phyloP scores from a whole-genome alignment of 2,888 invertebrate species.

The Minunthozetes semirufus region DNA sequence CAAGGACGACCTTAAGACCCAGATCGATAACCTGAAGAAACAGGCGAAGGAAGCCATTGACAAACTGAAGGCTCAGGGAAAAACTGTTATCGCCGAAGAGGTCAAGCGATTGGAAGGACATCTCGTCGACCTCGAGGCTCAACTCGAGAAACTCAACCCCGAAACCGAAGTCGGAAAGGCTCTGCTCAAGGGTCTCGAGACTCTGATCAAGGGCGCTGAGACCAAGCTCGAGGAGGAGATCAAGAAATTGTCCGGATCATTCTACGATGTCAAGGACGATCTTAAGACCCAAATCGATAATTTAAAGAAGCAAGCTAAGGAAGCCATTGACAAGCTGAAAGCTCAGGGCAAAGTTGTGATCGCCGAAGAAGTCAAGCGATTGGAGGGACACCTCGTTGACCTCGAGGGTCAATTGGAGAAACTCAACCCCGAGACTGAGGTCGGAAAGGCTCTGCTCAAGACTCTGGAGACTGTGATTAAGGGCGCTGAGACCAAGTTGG shows the following conservation, averaged over 20 bases:
- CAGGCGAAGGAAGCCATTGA: too few relatives aligned
- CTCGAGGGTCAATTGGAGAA: background rate
- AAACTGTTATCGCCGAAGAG: too few relatives aligned
- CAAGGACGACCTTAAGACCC: background rate
- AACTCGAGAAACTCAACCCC: background rate
- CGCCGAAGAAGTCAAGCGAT: background rate
- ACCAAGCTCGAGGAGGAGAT: background rate
- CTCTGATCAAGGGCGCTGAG: background rate
- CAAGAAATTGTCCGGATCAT: constrained; percentile 15
- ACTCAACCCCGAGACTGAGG: background rate
- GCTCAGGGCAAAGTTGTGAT: background rate
- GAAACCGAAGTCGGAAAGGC: constrained; percentile 15
- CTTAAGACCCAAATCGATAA: background rate
- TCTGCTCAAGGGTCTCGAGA: background rate
- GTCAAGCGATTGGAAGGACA: too few relatives aligned
- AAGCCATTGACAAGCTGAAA: background rate
- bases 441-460: background rate
- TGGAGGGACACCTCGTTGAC: background rate
- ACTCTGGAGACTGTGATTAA: background rate
- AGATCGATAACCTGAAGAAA: too few relatives aligned
- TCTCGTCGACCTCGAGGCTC: background rate
- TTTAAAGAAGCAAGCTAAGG: background rate
- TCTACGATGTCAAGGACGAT: constrained; percentile 9
- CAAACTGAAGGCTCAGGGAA: too few relatives aligned
- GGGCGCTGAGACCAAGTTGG: background rate